phyloP scores from a whole-genome alignment of 2,888 invertebrate species.

The Chelonus formosanus region DNA sequence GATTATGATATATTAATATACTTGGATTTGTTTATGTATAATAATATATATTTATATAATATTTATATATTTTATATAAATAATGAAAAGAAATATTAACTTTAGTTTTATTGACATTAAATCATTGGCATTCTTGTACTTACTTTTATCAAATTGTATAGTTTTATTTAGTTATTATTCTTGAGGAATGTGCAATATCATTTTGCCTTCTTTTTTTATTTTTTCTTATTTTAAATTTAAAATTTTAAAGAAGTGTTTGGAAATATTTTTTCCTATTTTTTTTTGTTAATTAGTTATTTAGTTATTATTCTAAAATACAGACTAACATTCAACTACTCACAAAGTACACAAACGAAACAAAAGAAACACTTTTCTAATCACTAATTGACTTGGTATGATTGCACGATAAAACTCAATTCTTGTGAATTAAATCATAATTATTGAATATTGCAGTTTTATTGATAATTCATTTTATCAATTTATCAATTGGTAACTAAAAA shows the following conservation, averaged over 20 bases:
- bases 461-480: too few species aligned
- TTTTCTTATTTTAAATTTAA: constrained; percentile 10
- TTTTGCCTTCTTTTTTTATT: constrained; percentile 41
- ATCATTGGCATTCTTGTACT: constrained; percentile 63
- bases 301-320: too few species aligned
- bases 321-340: too few species aligned
- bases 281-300: background rate
- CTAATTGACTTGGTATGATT: too few species aligned
- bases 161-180: constrained; percentile 37
- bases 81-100: constrained; percentile 33
- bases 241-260: background rate
- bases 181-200: constrained; percentile 63
- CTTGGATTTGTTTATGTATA: too few species aligned
- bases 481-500: too few species aligned
- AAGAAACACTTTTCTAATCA: too few species aligned
- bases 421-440: too few species aligned
- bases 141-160: constrained; percentile 51
- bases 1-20: constrained; percentile 50
- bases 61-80: constrained; percentile 38
- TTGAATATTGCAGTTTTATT: too few species aligned
- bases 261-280: constrained; percentile 8
- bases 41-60: constrained; percentile 54
- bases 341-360: too few species aligned
- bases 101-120: constrained; percentile 44
- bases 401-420: too few species aligned